Evolutionary conservation across 2,113 vertebrate species (phyloP).

Genomic region (Delphinus delphis): DNA sequence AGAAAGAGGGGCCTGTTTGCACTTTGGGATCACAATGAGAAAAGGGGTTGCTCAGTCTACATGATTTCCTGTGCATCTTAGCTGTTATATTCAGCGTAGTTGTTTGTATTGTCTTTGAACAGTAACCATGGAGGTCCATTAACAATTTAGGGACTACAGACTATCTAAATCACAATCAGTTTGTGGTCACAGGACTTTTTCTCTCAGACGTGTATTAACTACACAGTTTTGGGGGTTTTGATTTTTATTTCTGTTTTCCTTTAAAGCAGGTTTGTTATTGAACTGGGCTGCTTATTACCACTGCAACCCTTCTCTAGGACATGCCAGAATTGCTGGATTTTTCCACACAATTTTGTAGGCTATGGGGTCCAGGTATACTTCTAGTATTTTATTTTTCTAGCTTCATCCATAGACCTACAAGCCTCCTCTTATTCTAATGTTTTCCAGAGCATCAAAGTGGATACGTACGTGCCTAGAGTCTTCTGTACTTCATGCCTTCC

Average conservation of each 20-base stretch:
- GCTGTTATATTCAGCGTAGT: neutral
- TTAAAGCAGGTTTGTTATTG: neutral
- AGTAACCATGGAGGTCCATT: neutral
- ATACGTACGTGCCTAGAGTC: no score
- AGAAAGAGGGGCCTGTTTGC: neutral
- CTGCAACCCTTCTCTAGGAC: neutral
- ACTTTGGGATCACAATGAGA: neutral
- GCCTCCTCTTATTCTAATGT: neutral
- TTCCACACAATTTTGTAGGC: neutral
- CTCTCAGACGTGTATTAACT: neutral
- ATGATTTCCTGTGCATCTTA: neutral
- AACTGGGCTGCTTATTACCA: neutral
- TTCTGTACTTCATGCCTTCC: neutral
- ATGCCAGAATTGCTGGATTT: neutral
- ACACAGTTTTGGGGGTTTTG: neutral
- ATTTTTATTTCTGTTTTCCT: neutral
- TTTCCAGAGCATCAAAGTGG: neutral
- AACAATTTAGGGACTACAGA: neutral
- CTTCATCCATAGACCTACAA: neutral
- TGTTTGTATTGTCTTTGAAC: neutral
- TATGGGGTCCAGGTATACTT: neutral
- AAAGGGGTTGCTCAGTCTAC: neutral
- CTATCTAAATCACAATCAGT: neutral
- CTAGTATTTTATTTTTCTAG: neutral
- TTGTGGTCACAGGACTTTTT: neutral